These are phyloP conservation scores for Bellardia pandia DNA, from an alignment of 2,888 invertebrate species.

Conservation along the genomic window DNA sequence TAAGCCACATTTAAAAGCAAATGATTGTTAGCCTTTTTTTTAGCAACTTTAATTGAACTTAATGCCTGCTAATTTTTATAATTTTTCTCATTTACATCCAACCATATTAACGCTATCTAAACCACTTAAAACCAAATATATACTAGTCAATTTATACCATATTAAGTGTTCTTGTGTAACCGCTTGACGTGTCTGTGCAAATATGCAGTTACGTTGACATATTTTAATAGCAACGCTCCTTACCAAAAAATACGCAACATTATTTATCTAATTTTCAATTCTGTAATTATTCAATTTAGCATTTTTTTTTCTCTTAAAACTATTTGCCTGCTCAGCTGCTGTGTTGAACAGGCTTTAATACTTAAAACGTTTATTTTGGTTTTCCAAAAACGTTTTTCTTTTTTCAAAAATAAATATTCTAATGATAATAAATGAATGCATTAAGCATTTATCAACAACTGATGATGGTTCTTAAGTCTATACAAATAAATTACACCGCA, in stretches of 20 bases:
- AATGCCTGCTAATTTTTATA: too few relatives aligned
- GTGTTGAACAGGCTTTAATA: slow-evolving; percentile 34
- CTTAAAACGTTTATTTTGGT: neutral
- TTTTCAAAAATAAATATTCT: slow-evolving; percentile 70
- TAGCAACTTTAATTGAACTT: too few relatives aligned
- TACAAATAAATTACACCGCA: slow-evolving; percentile 81
- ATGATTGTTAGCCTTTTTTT: too few relatives aligned
- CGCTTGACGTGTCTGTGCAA: slow-evolving; percentile 25
- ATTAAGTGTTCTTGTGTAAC: neutral
- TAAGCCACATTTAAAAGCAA: too few relatives aligned
- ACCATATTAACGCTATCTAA: neutral
- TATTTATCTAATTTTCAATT: slow-evolving; percentile 57
- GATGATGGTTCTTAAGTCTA: slow-evolving; percentile 81
- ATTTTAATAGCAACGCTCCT: neutral
- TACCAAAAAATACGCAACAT: slow-evolving; percentile 14
- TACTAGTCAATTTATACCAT: neutral
- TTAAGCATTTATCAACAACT: slow-evolving; percentile 81
- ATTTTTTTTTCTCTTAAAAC: slow-evolving; percentile 15
- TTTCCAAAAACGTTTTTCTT: slow-evolving; percentile 19
- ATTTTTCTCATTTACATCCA: too few relatives aligned
- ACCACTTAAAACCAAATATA: neutral
- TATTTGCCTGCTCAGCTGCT: slow-evolving; percentile 24
- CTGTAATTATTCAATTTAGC: slow-evolving; percentile 43
- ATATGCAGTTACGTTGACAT: slow-evolving; percentile 24
- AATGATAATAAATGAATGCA: slow-evolving; percentile 81